Base-by-base conservation (phyloP, 2,888 invertebrate species). In the Macroteleia sp. region DNA sequence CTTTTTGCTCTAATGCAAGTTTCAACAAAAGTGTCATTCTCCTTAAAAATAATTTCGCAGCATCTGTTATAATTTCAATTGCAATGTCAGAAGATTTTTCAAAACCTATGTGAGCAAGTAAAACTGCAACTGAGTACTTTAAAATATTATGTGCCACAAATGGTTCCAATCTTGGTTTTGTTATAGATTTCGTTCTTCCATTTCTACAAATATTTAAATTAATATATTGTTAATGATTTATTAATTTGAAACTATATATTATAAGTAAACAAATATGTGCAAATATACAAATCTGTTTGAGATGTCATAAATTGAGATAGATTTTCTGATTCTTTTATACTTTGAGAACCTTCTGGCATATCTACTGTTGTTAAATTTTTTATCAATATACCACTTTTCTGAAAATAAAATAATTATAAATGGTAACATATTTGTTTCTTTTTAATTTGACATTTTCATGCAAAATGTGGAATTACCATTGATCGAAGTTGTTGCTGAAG, bases 61-160 rank as follows among this genome's bases (percentile, higher is more conserved):
- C 90, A 78, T 93, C 93, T 0, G 91, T 91, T 36, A 93, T 82
- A 1, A 92, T 89, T 80, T 93, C 92, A 56, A 93, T 83, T 32
- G 92, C 91, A 80, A 92, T 91, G 82, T 92, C 92, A 22, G 92
- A 91, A 3, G 92, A 92, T 9, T 92, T 92, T 88, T 93, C 93
- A 87, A 91, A 93, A 64, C 93, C 93, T 70, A 92, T 91, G 80
- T 93, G 93, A 30, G 93, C 93, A 79, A 93, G 88, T 79, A 93
- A 85, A 50, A 92, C 89, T 32, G 91, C 92, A n/a, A 93, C 91
- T 54, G 92, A 89, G 84, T 93, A 93, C 36, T 86, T 90, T 52
- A 93, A 84, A 61, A 93, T 81, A 54, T 82, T 86, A 41, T 86
- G 87, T 0, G 87, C 87, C 10, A 88, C 87, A 42, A 85, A 59